Evolutionary conservation across 1,140 invertebrate genomes (phyloP).

Genomic region (Antheraea pernyi): DNA sequence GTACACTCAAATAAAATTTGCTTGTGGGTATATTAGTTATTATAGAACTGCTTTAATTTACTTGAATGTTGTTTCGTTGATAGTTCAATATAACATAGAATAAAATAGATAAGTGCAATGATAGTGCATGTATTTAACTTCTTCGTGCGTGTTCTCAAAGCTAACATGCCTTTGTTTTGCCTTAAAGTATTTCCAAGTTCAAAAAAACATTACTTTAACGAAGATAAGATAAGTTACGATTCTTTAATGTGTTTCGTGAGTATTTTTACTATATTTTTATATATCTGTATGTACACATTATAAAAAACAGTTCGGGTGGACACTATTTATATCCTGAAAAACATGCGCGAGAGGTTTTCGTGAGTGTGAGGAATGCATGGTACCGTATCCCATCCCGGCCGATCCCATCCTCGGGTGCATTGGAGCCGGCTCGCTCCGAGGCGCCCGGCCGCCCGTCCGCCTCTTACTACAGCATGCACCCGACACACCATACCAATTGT

Average conservation of each 20-base stretch:
- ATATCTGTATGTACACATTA: background rate
- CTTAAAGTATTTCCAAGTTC: conserved; percentile 52
- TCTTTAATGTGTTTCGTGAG: conserved; percentile 10
- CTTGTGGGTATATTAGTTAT: conserved; percentile 7
- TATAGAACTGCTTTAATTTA: background rate
- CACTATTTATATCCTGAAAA: conserved; percentile 21
- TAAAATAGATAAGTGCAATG: conserved; percentile 31
- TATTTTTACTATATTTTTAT: background rate
- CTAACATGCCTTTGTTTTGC: conserved; percentile 60
- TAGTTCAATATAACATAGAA: background rate
- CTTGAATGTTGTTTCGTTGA: conserved; percentile 3
- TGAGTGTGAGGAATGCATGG: conserved; percentile 15
- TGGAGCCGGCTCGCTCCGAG: conserved; percentile 17
- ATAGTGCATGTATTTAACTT: conserved; percentile 65
- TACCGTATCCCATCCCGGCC: conserved; percentile 28
- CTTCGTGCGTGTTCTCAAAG: conserved; percentile 50
- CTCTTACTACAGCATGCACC: conserved; percentile 74
- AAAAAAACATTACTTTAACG: conserved; percentile 37
- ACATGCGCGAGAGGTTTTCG: conserved; percentile 6
- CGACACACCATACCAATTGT: conserved; percentile 75
- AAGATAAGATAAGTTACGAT: conserved; percentile 10
- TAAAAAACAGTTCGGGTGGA: conserved; percentile 32
- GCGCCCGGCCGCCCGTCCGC: conserved; percentile 38
- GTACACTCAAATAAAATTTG: conserved; percentile 2
- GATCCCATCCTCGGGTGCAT: conserved; percentile 38